Evolutionary conservation across 1,140 invertebrate species (phyloP).

Genomic region (Doryteuthis pealeii): DNA sequence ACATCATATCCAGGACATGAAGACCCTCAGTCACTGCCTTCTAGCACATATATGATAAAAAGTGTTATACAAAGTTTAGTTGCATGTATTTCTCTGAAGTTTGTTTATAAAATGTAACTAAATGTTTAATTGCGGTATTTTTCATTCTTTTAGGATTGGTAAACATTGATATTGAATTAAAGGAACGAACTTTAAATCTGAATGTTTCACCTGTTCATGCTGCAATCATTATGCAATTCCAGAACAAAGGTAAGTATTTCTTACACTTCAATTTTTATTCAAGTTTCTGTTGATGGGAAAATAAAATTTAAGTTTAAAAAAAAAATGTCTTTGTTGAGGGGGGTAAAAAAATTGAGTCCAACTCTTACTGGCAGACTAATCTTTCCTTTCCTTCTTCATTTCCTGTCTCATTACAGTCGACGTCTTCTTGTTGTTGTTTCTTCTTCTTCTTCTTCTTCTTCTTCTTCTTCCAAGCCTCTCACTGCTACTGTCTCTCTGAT

Average conservation of each 20-base stretch:
- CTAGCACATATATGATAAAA: too few species aligned
- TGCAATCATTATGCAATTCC: constrained; percentile 92
- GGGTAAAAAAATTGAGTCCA: neutral
- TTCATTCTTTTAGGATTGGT: constrained; percentile 66
- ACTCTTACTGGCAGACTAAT: neutral
- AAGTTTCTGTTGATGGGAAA: neutral
- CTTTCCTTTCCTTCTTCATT: neutral
- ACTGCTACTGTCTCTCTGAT: too few species aligned
- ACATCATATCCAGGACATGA: too few species aligned
- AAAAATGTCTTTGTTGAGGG: neutral
- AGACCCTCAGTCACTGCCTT: too few species aligned
- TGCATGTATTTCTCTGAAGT: too few species aligned
- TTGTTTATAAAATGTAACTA: too few species aligned
- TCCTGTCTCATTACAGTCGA: too few species aligned
- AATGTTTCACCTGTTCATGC: constrained; percentile 91
- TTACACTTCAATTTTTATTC: neutral
- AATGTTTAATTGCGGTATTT: neutral
- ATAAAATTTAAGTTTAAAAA: neutral
- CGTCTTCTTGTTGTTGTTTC: too few species aligned
- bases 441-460: too few species aligned
- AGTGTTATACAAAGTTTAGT: too few species aligned
- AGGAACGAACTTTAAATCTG: constrained; percentile 76
- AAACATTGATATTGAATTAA: constrained; percentile 88
- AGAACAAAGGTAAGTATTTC: constrained; percentile 74
- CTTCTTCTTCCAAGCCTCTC: too few species aligned